Evolutionary conservation across 2,113 vertebrate species (phyloP).

Genomic region (Microcebus lehilahytsara): DNA sequence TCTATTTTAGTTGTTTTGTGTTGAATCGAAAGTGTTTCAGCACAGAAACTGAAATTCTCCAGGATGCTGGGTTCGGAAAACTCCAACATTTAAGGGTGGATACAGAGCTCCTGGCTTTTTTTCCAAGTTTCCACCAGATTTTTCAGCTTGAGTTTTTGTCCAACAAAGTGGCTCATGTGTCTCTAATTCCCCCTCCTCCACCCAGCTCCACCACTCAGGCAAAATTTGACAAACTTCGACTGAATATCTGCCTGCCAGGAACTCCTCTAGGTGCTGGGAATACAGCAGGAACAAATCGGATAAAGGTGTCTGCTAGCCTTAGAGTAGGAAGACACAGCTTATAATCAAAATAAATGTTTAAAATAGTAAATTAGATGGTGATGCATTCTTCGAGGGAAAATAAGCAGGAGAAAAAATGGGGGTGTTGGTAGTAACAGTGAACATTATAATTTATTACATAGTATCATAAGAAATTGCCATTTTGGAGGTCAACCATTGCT

Average conservation of each 20-base stretch:
- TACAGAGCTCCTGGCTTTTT: not conserved
- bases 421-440: not conserved
- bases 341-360: not conserved
- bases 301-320: not conserved
- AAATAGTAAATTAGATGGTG: not conserved
- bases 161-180: not conserved
- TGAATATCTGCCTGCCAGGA: not conserved
- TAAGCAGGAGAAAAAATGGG: not conserved
- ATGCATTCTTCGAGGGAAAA: not conserved
- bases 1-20: not conserved
- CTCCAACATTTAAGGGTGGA: not conserved
- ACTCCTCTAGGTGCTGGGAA: not conserved
- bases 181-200: not conserved
- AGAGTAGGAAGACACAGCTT: not conserved
- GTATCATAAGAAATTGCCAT: not conserved
- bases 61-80: not conserved
- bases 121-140: not conserved
- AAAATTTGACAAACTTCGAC: not conserved
- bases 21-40: constrained; percentile 6
- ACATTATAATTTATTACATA: not conserved
- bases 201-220: not conserved
- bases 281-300: not conserved
- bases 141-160: not conserved
- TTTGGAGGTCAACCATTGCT: not conserved
- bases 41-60: not conserved